Conservation (phyloP, 2,113 vertebrate species). For the Gyps fulvus region DNA sequence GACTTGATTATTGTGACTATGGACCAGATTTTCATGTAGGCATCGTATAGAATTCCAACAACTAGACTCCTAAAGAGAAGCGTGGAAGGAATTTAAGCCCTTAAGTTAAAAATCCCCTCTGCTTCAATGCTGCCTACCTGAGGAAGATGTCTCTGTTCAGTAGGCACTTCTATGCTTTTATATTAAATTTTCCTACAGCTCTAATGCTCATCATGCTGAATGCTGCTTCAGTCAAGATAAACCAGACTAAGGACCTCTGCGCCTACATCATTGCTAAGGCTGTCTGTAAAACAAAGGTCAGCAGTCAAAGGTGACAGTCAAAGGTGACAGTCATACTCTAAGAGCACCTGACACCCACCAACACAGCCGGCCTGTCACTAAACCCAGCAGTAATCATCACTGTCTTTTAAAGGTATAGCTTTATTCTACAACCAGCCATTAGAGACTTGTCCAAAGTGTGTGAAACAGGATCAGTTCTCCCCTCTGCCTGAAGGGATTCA, state of each 20-base stretch:
- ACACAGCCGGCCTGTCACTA: background rate
- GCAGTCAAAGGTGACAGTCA: too few species aligned
- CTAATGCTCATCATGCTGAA: background rate
- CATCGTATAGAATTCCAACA: background rate
- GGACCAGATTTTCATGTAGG: background rate
- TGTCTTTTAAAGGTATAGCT: background rate
- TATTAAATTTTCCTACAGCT: background rate
- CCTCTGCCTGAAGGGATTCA: background rate
- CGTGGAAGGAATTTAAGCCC: background rate
- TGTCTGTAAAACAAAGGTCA: background rate
- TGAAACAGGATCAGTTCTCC: background rate
- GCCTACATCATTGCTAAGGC: background rate
- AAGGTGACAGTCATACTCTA: background rate
- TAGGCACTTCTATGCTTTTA: background rate
- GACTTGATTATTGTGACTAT: constrained; percentile 18
- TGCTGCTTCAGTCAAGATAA: background rate
- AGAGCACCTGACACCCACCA: background rate
- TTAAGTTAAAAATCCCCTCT: background rate
- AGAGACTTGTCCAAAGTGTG: background rate
- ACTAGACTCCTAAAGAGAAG: constrained; percentile 1
- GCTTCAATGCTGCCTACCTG: background rate
- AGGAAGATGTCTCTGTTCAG: background rate
- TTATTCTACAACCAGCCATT: background rate
- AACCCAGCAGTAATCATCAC: background rate
- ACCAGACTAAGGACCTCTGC: background rate